Evolutionary conservation across 2,797 vertebrate species (phyloP).

Genomic region (Clarias fuscus): DNA sequence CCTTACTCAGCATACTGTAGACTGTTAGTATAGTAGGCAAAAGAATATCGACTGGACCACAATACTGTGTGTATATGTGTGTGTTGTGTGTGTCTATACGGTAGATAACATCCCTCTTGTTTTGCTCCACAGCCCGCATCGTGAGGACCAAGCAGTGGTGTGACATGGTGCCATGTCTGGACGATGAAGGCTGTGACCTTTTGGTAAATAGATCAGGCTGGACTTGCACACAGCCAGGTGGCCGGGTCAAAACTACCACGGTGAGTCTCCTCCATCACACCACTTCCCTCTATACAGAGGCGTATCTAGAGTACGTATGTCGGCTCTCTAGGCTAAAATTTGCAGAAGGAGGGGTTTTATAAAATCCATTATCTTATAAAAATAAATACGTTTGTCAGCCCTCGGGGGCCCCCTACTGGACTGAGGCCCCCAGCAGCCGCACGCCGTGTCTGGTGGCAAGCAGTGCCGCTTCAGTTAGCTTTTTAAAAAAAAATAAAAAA

Average conservation of each 20-base stretch:
- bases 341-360: no score
- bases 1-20: not conserved
- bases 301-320: no score
- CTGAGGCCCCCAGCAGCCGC: no score
- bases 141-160: constrained; percentile 98
- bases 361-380: no score
- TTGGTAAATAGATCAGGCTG: constrained; percentile 98
- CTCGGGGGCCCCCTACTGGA: no score
- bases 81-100: not conserved
- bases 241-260: constrained; percentile 98
- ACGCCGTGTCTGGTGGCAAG: no score
- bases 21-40: not conserved
- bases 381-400: no score
- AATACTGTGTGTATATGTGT: not conserved
- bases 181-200: constrained; percentile 97
- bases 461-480: not conserved
- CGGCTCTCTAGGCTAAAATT: no score
- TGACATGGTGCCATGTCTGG: constrained; percentile 98
- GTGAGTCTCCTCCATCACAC: constrained; percentile 70
- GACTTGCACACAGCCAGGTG: constrained; percentile 99
- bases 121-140: constrained; percentile 84
- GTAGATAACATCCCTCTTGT: constrained; percentile 49
- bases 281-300: constrained; percentile 14
- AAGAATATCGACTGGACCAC: not conserved
- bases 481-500: not conserved